phyloP scores from a whole-genome alignment of 2,888 invertebrate genomes.

The Ornithoptera alexandrae region DNA sequence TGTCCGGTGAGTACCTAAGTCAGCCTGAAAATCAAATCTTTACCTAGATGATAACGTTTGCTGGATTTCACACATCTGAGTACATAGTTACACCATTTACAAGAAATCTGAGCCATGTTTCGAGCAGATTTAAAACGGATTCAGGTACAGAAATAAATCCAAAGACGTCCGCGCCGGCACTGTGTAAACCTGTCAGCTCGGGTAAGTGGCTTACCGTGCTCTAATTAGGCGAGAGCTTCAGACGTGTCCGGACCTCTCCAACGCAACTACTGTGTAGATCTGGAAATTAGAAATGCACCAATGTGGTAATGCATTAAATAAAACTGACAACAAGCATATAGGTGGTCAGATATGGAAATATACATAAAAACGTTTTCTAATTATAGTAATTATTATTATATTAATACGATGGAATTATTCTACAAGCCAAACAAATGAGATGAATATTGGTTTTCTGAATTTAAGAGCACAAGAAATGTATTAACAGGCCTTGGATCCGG shows the following conservation, averaged over 20 bases:
- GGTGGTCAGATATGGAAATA: neutral
- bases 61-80: neutral
- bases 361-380: neutral
- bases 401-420: no score
- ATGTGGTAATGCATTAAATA: neutral
- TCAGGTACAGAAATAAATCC: slow-evolving; percentile 22
- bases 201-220: slow-evolving; percentile 36
- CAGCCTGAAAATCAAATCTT: neutral
- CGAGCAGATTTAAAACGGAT: slow-evolving; percentile 7
- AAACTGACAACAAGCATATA: neutral
- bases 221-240: slow-evolving; percentile 36
- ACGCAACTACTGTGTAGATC: slow-evolving; percentile 33
- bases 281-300: slow-evolving; percentile 28
- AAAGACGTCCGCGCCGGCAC: slow-evolving; percentile 5
- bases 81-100: neutral
- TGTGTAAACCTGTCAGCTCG: slow-evolving; percentile 36
- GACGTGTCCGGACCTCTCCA: slow-evolving; percentile 32
- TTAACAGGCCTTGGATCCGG: no score
- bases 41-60: neutral
- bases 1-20: no score
- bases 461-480: no score
- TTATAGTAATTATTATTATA: no score
- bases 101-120: neutral
- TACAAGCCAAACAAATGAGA: no score
- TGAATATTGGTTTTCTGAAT: no score